Conservation (phyloP, 2,113 vertebrate species). For the Cettia cetti region DNA sequence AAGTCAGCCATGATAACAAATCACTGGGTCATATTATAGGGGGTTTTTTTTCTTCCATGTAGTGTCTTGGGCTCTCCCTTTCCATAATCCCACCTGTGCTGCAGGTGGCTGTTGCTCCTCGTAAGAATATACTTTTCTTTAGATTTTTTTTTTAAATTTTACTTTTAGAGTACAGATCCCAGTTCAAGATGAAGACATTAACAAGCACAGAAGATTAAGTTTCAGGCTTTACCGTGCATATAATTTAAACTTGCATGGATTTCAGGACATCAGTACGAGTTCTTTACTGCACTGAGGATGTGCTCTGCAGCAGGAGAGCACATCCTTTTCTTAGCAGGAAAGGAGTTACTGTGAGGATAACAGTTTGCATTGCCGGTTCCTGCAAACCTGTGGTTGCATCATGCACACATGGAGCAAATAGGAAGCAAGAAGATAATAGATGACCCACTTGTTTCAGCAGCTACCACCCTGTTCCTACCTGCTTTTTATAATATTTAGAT, state of each 20-base stretch:
- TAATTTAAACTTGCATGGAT: not conserved
- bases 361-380: not conserved
- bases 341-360: not conserved
- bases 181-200: not conserved
- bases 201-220: not conserved
- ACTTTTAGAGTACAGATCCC: not conserved
- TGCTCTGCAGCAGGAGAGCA: not conserved
- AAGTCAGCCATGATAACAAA: not conserved
- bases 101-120: not conserved
- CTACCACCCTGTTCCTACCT: not conserved
- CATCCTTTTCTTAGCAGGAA: too few species aligned
- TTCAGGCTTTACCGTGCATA: not conserved
- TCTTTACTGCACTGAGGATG: not conserved
- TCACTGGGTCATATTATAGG: not conserved
- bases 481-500: not conserved
- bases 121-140: not conserved
- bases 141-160: not conserved
- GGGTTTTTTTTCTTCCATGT: not conserved
- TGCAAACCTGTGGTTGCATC: not conserved
- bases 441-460: not conserved
- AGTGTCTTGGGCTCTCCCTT: not conserved
- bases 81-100: not conserved
- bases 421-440: not conserved
- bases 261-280: not conserved
- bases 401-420: not conserved